These are phyloP conservation scores for Sipha flava DNA, from an alignment of 1,140 invertebrate species.

Conservation along the genomic window DNA sequence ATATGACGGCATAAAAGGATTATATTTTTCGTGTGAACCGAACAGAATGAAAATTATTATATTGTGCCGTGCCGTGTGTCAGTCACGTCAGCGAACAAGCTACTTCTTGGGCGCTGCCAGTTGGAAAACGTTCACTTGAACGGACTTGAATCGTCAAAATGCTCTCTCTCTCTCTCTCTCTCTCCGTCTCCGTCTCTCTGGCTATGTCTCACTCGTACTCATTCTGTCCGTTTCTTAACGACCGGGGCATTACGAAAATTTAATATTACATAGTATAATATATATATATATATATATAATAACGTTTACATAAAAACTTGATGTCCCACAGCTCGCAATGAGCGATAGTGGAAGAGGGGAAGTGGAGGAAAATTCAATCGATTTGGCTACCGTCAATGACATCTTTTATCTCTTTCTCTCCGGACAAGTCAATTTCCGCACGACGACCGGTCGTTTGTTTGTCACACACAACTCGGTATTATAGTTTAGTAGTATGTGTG, in stretches of 20 bases:
- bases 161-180: background rate
- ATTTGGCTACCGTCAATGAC: no score
- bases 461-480: no score
- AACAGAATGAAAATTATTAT: conserved; percentile 6
- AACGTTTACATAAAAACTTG: no score
- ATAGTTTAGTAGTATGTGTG: no score
- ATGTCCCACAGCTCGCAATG: no score
- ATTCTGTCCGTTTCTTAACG: background rate
- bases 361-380: no score
- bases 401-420: no score
- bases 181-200: background rate
- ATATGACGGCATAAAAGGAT: conserved; percentile 23
- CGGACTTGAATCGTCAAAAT: background rate
- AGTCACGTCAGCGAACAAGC: background rate
- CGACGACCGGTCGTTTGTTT: no score
- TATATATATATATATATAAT: background rate
- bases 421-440: no score
- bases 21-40: conserved; percentile 24
- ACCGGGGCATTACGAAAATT: background rate
- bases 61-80: conserved; percentile 16
- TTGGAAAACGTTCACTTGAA: background rate
- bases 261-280: no score
- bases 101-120: background rate
- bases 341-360: no score
- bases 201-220: background rate